These are phyloP conservation scores for Halictus ligatus DNA, from an alignment of 2,888 invertebrate genomes.

Conservation along the genomic window DNA sequence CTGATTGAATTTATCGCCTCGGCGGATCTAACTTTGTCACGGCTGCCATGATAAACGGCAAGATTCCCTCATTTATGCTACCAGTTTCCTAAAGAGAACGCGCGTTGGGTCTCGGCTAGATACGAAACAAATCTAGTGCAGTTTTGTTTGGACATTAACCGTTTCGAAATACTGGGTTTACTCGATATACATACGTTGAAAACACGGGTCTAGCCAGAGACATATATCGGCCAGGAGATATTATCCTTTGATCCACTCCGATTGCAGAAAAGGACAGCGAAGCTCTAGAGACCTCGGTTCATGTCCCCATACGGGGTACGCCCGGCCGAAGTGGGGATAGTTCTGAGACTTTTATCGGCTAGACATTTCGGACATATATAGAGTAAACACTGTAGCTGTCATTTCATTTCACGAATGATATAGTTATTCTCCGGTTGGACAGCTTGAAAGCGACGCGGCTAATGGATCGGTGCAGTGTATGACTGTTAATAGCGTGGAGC, in stretches of 20 bases:
- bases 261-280: no score
- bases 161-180: not conserved
- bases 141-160: not conserved
- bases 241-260: no score
- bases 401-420: not conserved
- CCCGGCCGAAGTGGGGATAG: no score
- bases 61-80: slow-evolving; percentile 34
- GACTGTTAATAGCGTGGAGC: not conserved
- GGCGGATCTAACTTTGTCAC: slow-evolving; percentile 37
- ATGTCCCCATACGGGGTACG: no score
- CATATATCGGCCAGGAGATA: no score
- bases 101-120: not conserved
- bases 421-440: not conserved
- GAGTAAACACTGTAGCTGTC: not conserved
- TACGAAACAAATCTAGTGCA: not conserved
- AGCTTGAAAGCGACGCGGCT: not conserved
- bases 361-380: no score
- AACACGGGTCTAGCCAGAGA: no score
- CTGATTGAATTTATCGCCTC: slow-evolving; percentile 72
- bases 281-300: no score
- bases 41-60: slow-evolving; percentile 35
- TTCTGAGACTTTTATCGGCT: no score
- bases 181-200: no score
- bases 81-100: slow-evolving; percentile 19
- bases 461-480: not conserved